Conservation (phyloP, 1,140 invertebrate genomes). For the Macrocentrus cingulum region DNA sequence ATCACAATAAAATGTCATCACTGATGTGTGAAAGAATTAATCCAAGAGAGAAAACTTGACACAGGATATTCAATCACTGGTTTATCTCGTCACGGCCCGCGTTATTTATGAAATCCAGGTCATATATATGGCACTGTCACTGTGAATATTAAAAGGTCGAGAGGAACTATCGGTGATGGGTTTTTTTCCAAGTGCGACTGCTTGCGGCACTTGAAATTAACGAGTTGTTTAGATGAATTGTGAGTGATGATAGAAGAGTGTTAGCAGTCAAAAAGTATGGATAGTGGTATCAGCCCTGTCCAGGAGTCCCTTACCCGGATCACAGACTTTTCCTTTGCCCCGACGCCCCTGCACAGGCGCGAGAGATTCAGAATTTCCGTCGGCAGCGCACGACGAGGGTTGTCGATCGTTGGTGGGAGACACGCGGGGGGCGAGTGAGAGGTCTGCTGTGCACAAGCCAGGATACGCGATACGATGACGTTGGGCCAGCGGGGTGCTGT, state of each 20-base stretch:
- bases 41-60: too few species aligned
- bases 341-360: slow-evolving; percentile 47
- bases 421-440: slow-evolving; percentile 14
- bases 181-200: neutral
- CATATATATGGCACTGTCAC: too few species aligned
- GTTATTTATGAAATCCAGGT: too few species aligned
- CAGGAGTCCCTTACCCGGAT: slow-evolving; percentile 46
- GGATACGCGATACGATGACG: slow-evolving; percentile 8
- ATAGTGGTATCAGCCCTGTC: slow-evolving; percentile 41
- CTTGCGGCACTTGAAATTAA: neutral
- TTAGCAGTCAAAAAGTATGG: neutral
- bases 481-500: neutral
- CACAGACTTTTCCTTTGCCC: slow-evolving; percentile 44
- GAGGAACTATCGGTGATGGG: neutral
- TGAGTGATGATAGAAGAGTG: neutral
- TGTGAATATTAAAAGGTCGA: too few species aligned
- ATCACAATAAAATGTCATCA: neutral
- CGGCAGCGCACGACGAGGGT: slow-evolving; percentile 25
- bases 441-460: slow-evolving; percentile 9
- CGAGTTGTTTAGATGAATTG: slow-evolving; percentile 2
- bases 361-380: slow-evolving; percentile 31
- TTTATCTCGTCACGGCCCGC: too few species aligned
- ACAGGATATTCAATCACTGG: too few species aligned
- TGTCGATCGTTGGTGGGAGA: slow-evolving; percentile 28
- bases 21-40: neutral